These are phyloP conservation scores for Ennomos erosarius DNA, from an alignment of 2,888 invertebrate species.

Conservation along the genomic window DNA sequence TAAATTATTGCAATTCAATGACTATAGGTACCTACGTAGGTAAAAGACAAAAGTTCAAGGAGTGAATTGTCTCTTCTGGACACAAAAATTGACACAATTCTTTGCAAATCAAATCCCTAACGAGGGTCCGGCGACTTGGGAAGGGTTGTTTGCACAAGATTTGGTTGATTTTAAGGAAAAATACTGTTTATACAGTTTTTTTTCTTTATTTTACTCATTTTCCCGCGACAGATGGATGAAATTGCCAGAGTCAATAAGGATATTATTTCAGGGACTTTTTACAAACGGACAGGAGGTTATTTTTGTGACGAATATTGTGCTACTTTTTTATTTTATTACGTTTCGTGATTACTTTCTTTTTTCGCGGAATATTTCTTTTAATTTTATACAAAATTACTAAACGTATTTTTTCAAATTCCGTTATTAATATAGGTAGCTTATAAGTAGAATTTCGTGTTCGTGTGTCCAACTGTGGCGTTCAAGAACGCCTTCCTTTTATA, in stretches of 20 bases:
- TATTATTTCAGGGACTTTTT: slow-evolving; percentile 13
- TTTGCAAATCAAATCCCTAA: slow-evolving; percentile 43
- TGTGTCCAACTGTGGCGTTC: too few relatives aligned
- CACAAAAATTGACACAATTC: slow-evolving; percentile 34
- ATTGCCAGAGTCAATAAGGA: slow-evolving; percentile 27
- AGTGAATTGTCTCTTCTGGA: not conserved
- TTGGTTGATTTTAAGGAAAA: slow-evolving; percentile 57
- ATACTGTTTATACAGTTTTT: slow-evolving; percentile 49
- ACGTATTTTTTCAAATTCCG: too few relatives aligned
- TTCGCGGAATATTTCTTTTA: too few relatives aligned
- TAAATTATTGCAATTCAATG: too few relatives aligned
- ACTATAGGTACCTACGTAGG: too few relatives aligned
- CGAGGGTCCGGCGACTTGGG: slow-evolving; percentile 50
- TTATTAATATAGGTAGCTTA: too few relatives aligned
- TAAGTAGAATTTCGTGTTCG: too few relatives aligned
- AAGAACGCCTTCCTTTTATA: too few relatives aligned
- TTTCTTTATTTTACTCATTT: slow-evolving; percentile 40
- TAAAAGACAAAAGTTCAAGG: too few relatives aligned
- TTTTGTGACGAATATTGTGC: not conserved
- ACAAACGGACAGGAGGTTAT: slow-evolving; percentile 7
- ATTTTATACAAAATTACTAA: too few relatives aligned
- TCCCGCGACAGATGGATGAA: slow-evolving; percentile 33
- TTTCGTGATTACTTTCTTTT: not conserved
- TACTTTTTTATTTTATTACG: slow-evolving; percentile 3
- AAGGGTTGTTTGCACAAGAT: slow-evolving; percentile 67